These are phyloP conservation scores for fruit fly (Drosophila melanogaster) DNA, from an alignment of 1,140 invertebrate genomes.

Conservation along the genomic window DNA sequence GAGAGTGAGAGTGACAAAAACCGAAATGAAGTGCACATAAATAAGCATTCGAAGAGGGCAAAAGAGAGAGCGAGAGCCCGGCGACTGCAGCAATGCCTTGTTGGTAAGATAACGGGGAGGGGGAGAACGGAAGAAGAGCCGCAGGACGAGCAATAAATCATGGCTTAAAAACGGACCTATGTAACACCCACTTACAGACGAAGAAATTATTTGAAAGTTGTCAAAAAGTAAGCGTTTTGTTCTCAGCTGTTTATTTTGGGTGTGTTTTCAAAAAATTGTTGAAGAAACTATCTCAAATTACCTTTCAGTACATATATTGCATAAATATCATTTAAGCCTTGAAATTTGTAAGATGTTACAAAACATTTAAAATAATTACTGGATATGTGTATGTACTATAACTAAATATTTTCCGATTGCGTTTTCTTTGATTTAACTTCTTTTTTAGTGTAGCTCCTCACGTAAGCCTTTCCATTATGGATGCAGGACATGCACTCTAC, in stretches of 20 bases:
- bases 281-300: no score
- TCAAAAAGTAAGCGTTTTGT: no score
- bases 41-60: conserved; percentile 40
- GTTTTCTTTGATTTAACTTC: background rate
- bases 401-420: no score
- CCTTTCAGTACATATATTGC: no score
- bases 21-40: conserved; percentile 50
- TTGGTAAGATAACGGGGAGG: background rate
- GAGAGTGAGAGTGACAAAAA: conserved; percentile 74
- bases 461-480: conserved; percentile 63
- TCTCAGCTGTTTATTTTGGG: no score
- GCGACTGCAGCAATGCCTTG: conserved; percentile 18
- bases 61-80: conserved; percentile 6
- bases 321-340: no score
- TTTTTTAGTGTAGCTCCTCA: conserved; percentile 12
- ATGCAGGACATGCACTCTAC: conserved; percentile 26
- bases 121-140: conserved; percentile 20
- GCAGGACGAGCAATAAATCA: conserved; percentile 63
- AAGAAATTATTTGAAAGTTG: background rate
- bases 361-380: no score
- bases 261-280: no score
- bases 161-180: conserved; percentile 61
- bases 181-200: conserved; percentile 28
- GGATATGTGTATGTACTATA: no score
- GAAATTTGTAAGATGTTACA: no score